Base-by-base conservation (phyloP, 2,113 vertebrate species). In the Bubo scandiacus region DNA sequence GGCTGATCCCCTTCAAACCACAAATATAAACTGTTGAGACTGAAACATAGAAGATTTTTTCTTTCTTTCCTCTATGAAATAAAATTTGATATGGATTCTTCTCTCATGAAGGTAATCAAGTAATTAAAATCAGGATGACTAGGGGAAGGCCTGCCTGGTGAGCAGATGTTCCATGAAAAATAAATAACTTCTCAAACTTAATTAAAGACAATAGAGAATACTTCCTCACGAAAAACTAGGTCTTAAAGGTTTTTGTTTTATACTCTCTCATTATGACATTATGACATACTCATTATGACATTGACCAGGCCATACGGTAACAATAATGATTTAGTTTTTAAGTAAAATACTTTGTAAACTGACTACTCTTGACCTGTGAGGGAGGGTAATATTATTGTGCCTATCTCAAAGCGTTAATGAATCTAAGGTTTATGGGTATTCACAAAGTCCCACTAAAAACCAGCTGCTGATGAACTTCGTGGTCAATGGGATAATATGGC, bases 121-220 rank as follows among this genome's bases (percentile, higher is more conserved):
- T 90, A 94, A 94, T 94, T 96, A 96, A 92, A 96, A 96, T 85
- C 77, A 63, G 58, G 55, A 77, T 25, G 9, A 75, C 75, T 93
- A 61, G 71, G 52, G 84, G 84, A 88, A 90, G 52, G 49, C 61
- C n/a, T 95, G 61, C 38, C 51, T 62, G 16, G 40, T 90, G 57
- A 67, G 45, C 51, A 26, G 43, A 58, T 73, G 21, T 6, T 80
- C 27, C 16, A 27, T 68, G 27, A 80, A 88, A 90, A 90, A 68
- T 8, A 51, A 43, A 23, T 86, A 68, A 58, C 22, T 72, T 93
- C 36, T 88, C 42, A 62, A 94, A 93, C 23, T 93, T 96, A 96
- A 96, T 96, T 94, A 96, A 90, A 92, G 72, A 88, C 74, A 95
- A 75, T 59, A 86, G 81, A 61, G 52, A 88, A 49, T 29, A 34